Evolutionary conservation across 2,888 invertebrate genomes (phyloP).

Genomic region (Scaptomyza parva): DNA sequence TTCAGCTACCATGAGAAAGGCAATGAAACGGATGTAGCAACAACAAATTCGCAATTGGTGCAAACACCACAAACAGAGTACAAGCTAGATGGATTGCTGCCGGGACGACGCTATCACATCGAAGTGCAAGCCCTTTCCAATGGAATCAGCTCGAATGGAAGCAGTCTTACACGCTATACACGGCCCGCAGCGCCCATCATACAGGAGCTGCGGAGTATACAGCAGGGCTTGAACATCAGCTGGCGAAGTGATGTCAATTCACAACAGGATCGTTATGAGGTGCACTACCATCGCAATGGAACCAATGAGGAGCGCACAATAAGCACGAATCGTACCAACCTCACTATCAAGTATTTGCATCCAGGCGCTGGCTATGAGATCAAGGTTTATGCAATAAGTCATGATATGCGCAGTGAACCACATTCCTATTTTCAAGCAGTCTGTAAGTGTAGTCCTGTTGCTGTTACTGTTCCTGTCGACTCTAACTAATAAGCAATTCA

Average conservation of each 20-base stretch:
- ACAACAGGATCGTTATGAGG: conserved; percentile 93
- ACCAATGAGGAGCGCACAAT: conserved; percentile 87
- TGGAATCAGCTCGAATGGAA: conserved; percentile 91
- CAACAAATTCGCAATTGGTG: conserved; percentile 82
- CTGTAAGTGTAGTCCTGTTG: conserved; percentile 88
- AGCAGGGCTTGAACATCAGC: conserved; percentile 91
- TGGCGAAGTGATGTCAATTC: conserved; percentile 97
- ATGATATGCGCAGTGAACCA: conserved; percentile 91
- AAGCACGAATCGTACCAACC: conserved; percentile 88
- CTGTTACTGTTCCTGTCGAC: no score
- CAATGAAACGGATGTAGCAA: conserved; percentile 91
- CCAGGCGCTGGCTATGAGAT: conserved; percentile 96
- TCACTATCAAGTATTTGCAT: conserved; percentile 90
- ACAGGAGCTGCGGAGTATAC: conserved; percentile 90
- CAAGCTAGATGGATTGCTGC: conserved; percentile 90
- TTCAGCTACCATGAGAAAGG: conserved; percentile 91
- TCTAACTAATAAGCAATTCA: no score
- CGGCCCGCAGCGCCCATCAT: conserved; percentile 95
- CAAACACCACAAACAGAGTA: conserved; percentile 88
- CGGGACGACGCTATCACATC: conserved; percentile 95
- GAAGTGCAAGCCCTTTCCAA: conserved; percentile 93
- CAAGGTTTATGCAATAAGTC: conserved; percentile 94
- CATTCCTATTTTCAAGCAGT: conserved; percentile 95
- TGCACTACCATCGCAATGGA: conserved; percentile 92
- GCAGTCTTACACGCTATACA: conserved; percentile 90